Evolutionary conservation across 2,113 vertebrate species (phyloP).

Genomic region (Misgurnus anguillicaudatus): DNA sequence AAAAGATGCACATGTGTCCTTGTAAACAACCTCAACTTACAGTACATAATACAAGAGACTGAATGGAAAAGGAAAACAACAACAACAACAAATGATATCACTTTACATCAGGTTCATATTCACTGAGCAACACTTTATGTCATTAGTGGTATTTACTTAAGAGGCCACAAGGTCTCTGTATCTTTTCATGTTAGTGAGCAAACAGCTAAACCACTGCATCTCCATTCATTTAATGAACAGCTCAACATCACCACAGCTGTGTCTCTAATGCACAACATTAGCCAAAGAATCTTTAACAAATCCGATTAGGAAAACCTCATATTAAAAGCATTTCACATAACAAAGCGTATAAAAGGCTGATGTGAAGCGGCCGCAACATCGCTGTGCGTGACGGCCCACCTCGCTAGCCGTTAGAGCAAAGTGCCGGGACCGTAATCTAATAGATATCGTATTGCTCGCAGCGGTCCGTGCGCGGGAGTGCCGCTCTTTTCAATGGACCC

Average conservation of each 20-base stretch:
- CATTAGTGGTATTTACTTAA: neutral
- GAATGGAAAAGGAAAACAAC: neutral
- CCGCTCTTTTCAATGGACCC: slow-evolving; percentile 63
- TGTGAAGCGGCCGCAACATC: slow-evolving; percentile 55
- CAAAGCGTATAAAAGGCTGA: slow-evolving; percentile 53
- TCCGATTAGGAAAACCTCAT: slow-evolving; percentile 69
- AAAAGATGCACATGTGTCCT: neutral
- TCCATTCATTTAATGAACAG: slow-evolving; percentile 38
- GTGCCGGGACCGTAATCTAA: slow-evolving; percentile 64
- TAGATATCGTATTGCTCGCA: slow-evolving; percentile 68
- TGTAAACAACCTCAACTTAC: too few relatives aligned
- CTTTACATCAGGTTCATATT: slow-evolving; percentile 7
- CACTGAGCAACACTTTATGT: neutral
- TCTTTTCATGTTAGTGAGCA: neutral
- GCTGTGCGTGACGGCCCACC: slow-evolving; percentile 54
- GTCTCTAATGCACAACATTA: slow-evolving; percentile 41
- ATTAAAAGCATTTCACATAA: slow-evolving; percentile 60
- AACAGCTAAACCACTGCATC: slow-evolving; percentile 29
- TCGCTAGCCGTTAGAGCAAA: slow-evolving; percentile 55
- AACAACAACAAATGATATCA: neutral
- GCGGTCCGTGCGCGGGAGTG: slow-evolving; percentile 55
- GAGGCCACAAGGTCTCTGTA: neutral
- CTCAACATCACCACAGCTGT: slow-evolving; percentile 31
- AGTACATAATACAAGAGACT: neutral
- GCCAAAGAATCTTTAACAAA: slow-evolving; percentile 61